Conservation (phyloP, 2,797 vertebrate genomes). For the Halcyon leucocephala region DNA sequence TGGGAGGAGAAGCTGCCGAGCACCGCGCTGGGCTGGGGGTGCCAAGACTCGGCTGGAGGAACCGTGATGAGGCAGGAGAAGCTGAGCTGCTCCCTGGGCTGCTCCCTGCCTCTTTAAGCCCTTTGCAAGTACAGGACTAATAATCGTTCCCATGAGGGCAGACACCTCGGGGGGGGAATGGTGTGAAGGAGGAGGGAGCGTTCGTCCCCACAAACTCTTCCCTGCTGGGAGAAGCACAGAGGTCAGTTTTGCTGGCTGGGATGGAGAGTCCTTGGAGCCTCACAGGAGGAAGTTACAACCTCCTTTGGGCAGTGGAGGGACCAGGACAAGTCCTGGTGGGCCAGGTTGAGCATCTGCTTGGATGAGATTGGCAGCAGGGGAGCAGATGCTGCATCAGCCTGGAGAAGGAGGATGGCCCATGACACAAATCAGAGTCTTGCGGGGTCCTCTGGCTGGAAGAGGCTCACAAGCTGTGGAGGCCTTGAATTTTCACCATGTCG, state of each 20-base stretch:
- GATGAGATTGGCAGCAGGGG: background rate
- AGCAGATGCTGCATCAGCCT: background rate
- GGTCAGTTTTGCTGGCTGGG: background rate
- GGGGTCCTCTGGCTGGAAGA: accelerated
- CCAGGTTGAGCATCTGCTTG: background rate
- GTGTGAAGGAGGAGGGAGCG: background rate
- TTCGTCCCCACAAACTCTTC: background rate
- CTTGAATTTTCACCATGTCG: background rate
- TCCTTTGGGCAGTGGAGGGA: background rate
- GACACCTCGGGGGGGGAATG: accelerated
- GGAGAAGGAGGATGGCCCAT: background rate
- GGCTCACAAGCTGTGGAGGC: background rate
- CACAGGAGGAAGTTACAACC: background rate
- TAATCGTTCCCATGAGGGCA: background rate
- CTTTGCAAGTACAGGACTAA: background rate
- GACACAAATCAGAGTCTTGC: accelerated
- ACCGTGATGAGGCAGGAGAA: background rate
- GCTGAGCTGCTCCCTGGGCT: background rate
- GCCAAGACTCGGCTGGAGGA: background rate
- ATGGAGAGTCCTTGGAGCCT: background rate
- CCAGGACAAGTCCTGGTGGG: background rate
- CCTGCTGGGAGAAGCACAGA: background rate
- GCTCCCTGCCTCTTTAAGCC: background rate
- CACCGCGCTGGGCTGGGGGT: accelerated
- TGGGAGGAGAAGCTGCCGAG: background rate